Base-by-base conservation (phyloP, 2,888 invertebrate species). In the Acleris laterana region DNA sequence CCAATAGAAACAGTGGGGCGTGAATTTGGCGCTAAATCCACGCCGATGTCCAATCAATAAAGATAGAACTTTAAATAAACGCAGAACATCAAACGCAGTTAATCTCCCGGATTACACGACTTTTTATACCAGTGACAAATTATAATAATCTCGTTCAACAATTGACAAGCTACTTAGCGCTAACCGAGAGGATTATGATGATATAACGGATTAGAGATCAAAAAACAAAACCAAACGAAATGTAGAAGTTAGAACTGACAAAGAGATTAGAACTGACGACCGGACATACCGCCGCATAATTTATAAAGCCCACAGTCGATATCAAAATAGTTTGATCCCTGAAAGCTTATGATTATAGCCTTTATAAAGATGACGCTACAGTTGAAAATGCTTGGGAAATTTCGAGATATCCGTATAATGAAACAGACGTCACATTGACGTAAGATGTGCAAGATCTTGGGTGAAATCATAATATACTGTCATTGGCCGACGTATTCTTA, bases 401-500 rank as follows among this genome's bases (percentile, higher is more conserved):
- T 22, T n/a, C 77, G 70, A 69, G 75, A 78, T 83, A 79, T 77
- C 80, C 78, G 80, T 81, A 84, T 89, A 88, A 90, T 89, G 87
- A 90, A 89, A 87, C 88, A 81, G 85, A 90, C 91, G 91, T 92
- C 91, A 90, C 84, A 90, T 88, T 91, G 90, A 91, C 91, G 91
- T 85, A 89, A 87, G 83, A 82, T 87, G 85, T 89, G 88, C 89
- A 89, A 86, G 84, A 88, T 89, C 87, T 88, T 77, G 81, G 84
- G 80, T 87, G 86, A 86, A 90, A 89, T 90, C 87, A 87, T 88
- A 88, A 89, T 89, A 90, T 87, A 85, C 85, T 86, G 89, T 89
- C 88, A 89, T 82, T 78, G 74, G 78, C 72, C 76, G 82, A 84
- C 82, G 78, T 80, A 87, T 75, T 82, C 86, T 84, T 82, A 80